Conservation (phyloP, 1,140 invertebrate genomes). For the Lepidurus couesii region DNA sequence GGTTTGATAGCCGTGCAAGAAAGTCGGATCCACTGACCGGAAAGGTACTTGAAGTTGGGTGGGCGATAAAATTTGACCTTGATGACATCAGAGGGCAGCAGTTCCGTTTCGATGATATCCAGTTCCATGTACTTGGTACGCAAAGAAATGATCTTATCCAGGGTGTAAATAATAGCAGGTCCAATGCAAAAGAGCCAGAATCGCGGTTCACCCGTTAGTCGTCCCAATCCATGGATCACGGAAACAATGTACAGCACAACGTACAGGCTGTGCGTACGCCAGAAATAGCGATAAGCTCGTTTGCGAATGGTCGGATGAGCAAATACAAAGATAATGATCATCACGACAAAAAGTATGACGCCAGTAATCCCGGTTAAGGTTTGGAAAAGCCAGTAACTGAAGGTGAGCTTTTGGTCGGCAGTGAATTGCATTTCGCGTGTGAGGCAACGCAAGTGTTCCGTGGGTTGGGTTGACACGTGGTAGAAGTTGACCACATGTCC, state of each 20-base stretch:
- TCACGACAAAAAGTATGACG: constrained; percentile 84
- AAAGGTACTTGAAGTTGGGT: constrained; percentile 93
- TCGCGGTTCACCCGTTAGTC: constrained; percentile 81
- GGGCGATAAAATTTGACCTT: constrained; percentile 90
- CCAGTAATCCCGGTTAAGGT: constrained; percentile 92
- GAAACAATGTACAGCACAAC: constrained; percentile 82
- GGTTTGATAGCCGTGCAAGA: constrained; percentile 86
- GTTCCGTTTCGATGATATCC: constrained; percentile 89
- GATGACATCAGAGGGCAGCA: constrained; percentile 91
- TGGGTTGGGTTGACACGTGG: constrained; percentile 93
- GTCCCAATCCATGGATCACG: constrained; percentile 88
- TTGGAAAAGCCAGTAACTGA: constrained; percentile 90
- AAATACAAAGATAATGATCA: constrained; percentile 95
- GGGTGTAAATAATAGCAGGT: constrained; percentile 63
- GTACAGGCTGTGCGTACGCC: constrained; percentile 93
- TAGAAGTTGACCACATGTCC: constrained; percentile 99
- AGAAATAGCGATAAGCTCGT: constrained; percentile 93
- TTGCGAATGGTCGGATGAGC: constrained; percentile 90
- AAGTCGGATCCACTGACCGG: constrained; percentile 79
- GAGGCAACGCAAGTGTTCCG: constrained; percentile 87
- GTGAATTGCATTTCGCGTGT: constrained; percentile 91
- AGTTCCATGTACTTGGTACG: constrained; percentile 88
- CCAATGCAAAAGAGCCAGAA: constrained; percentile 96
- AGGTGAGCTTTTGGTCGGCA: constrained; percentile 82
- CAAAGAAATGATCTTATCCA: constrained; percentile 87